These are phyloP conservation scores for Nomada lathburiana DNA, from an alignment of 2,888 invertebrate species.

Conservation along the genomic window DNA sequence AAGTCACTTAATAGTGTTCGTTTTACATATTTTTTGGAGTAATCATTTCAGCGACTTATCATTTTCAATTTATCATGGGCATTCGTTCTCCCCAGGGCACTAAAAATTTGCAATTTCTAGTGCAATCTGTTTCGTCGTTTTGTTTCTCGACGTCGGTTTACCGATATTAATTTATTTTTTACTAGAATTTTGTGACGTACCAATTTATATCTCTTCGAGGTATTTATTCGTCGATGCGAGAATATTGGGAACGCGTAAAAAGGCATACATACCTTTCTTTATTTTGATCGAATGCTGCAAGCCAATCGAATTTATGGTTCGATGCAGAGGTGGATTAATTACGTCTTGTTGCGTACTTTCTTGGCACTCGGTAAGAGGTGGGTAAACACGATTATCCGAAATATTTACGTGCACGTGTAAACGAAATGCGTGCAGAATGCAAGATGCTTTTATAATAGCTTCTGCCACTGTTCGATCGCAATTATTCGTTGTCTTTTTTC, in stretches of 20 bases:
- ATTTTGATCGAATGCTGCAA: not conserved
- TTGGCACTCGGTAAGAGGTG: not conserved
- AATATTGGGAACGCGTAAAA: not conserved
- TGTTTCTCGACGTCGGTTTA: not conserved
- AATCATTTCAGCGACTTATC: no score
- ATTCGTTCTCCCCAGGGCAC: no score
- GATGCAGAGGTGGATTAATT: not conserved
- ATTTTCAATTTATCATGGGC: no score
- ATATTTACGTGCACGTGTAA: not conserved
- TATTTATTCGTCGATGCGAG: slow-evolving; percentile 8
- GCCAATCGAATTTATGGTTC: slow-evolving; percentile 2
- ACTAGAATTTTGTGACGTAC: not conserved
- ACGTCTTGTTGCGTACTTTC: not conserved
- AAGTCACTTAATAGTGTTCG: no score
- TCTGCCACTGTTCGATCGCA: slow-evolving; percentile 15
- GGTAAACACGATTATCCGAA: slow-evolving; percentile 29
- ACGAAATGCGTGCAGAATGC: not conserved
- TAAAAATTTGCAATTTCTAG: not conserved
- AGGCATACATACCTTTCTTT: no score
- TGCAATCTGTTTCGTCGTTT: not conserved
- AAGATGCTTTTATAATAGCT: slow-evolving; percentile 24
- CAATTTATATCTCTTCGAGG: slow-evolving; percentile 12
- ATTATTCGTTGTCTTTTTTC: slow-evolving; percentile 15
- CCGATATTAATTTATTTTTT: not conserved
- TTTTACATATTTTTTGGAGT: no score